Evolutionary conservation across 2,113 vertebrate species (phyloP).

Genomic region (Eudyptes chrysolophus): DNA sequence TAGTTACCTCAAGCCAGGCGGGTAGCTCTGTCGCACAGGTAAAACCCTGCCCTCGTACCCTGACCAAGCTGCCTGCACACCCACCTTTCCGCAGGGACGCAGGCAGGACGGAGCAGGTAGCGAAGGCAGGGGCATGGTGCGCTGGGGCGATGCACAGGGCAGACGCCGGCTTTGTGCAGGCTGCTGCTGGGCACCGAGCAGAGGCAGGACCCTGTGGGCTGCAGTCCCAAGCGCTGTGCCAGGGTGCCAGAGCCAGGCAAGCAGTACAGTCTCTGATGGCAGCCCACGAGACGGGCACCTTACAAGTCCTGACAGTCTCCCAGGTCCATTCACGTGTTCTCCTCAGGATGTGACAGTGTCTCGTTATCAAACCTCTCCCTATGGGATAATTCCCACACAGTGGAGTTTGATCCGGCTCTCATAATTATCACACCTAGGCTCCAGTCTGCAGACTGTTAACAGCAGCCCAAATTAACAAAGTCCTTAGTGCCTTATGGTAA

Average conservation of each 20-base stretch:
- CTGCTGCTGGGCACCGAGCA: too few species aligned
- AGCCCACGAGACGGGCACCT: rapidly evolving
- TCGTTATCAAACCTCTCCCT: neutral
- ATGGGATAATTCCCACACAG: neutral
- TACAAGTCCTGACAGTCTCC: neutral
- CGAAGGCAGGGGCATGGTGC: rapidly evolving
- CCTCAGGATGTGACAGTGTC: rapidly evolving
- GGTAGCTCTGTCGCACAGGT: neutral
- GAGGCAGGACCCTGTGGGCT: neutral
- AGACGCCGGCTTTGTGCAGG: rapidly evolving
- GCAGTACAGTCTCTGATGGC: neutral
- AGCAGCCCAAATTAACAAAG: neutral
- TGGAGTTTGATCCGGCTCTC: neutral
- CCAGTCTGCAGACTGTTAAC: neutral
- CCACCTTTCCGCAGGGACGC: rapidly evolving
- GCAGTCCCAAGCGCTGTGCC: neutral
- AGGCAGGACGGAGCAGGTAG: neutral
- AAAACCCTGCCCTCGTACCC: neutral
- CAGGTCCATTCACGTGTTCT: rapidly evolving
- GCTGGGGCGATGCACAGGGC: rapidly evolving
- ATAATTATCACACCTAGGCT: neutral
- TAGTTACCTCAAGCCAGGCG: rapidly evolving
- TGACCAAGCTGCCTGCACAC: rapidly evolving
- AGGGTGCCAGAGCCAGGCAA: neutral
- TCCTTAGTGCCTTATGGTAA: neutral